Percentiles rank a stretch among this genome's conserved stretches.
phyloP scores from a whole-genome alignment of 2,797 vertebrate genomes.

The Acanthis flammea region DNA sequence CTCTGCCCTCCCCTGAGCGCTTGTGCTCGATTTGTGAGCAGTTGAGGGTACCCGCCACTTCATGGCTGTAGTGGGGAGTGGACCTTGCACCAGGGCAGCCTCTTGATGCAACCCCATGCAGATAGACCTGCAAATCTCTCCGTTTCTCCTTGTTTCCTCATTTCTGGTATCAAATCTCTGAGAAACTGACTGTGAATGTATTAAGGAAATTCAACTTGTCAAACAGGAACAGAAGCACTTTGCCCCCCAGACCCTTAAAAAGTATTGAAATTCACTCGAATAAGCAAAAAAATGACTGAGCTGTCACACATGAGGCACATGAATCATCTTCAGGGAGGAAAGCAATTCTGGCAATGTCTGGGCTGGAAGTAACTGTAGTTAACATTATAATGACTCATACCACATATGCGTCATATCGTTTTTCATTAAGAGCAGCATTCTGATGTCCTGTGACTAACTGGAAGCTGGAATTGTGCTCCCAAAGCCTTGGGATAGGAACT shows the following conservation, averaged over 20 bases:
- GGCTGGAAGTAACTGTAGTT: constrained; percentile 60
- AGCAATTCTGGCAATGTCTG: background rate
- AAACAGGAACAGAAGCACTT: background rate
- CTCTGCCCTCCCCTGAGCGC: background rate
- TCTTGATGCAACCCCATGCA: background rate
- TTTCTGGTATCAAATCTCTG: background rate
- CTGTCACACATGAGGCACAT: constrained; percentile 53
- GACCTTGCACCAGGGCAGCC: background rate
- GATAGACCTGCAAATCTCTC: background rate
- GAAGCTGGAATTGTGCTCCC: background rate
- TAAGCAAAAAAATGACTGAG: constrained; percentile 58
- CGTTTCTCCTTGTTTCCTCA: background rate
- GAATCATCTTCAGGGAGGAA: constrained; percentile 52
- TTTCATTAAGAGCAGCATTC: constrained; percentile 54
- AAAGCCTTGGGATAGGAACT: background rate
- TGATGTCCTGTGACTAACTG: constrained; percentile 48
- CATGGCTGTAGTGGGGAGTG: background rate
- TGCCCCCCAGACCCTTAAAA: background rate
- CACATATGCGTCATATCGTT: constrained; percentile 49
- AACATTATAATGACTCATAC: constrained; percentile 62
- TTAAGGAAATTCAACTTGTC: background rate
- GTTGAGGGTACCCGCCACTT: background rate
- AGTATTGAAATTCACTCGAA: constrained; percentile 33
- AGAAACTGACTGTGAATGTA: background rate
- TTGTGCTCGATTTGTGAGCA: rapidly evolving